phyloP scores from a whole-genome alignment of 2,113 vertebrate genomes.

The Pantherophis guttatus region DNA sequence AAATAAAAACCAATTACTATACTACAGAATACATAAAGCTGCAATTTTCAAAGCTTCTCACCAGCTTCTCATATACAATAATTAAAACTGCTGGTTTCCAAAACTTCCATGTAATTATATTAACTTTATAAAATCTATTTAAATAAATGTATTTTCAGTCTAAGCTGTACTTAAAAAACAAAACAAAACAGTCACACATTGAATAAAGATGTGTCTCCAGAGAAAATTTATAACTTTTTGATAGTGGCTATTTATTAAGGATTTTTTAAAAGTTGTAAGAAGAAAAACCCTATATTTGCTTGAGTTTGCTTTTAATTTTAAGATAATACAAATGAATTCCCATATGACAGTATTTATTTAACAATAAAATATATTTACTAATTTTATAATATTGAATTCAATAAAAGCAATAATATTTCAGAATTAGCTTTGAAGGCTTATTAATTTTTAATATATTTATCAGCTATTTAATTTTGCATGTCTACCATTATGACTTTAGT shows the following conservation, averaged over 20 bases:
- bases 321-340: background rate
- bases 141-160: background rate
- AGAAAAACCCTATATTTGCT: background rate
- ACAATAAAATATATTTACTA: constrained; percentile 26
- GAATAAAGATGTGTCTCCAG: background rate
- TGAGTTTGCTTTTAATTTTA: constrained; percentile 21
- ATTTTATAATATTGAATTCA: constrained; percentile 28
- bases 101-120: background rate
- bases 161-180: background rate
- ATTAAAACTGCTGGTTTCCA: constrained; percentile 16
- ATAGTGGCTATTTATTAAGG: accelerated
- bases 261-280: background rate
- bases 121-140: background rate
- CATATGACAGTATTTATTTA: background rate
- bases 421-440: constrained; percentile 27
- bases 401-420: constrained; percentile 33
- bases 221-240: background rate
- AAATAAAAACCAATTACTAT: background rate
- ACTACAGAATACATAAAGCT: constrained; percentile 14
- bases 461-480: constrained; percentile 29
- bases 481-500: background rate
- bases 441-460: constrained; percentile 27
- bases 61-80: background rate
- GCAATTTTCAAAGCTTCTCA: background rate
- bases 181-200: background rate